Base-by-base conservation (phyloP, 53 echinoderm and acorn worm genomes). In the Actinopyga echinites region DNA sequence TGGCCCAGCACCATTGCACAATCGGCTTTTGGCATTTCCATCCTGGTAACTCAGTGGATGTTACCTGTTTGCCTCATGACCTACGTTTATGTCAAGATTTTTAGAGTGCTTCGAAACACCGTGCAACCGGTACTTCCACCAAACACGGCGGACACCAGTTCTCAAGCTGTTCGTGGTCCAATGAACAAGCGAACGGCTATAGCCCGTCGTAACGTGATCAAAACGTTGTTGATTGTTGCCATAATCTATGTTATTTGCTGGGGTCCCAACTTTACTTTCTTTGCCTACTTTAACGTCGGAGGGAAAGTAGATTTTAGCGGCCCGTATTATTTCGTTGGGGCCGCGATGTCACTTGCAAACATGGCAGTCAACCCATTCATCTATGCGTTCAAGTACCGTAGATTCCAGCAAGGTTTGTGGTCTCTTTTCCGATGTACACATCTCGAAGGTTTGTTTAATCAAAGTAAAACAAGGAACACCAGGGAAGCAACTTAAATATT, bases 51-150 rank as follows among this genome's bases (percentile, higher is more conserved):
- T 49, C 84, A 87, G 49, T 67, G 88, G 83, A 26, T 88, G 24
- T 28, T 89, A 20, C 91, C 89, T 12, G 64, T 93, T n/a, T 9
- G 38, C 6, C 17, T 89, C 57, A 93, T 93, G 91, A 57, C 69
- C 7, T 83, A 83, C 21, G 55, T 83, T 38, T 91, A 91, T 71
- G 69, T 79, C n/a, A 66, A 60, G 34, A 93, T 93, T 49, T 71
- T 79, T 62, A 75, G 56, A 75, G 78, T 57, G 4, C 91, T 93
- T 24, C 74, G 82, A 2, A 56, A 52, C 8, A 85, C 66, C 25
- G 64, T 85, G 30, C 30, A 28, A 12, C 61, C 83, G 17, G 5
- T 24, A 32, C 33, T 17, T 26, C 19, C 21, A 30, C 62, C 28
- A 17, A 83, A 23, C 15, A 68, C 67, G 33, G n/a, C 36, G 7